phyloP scores from a whole-genome alignment of 37 sponge, comb jelly and placozoan genomes.

The Mnemiopsis leidyi region DNA sequence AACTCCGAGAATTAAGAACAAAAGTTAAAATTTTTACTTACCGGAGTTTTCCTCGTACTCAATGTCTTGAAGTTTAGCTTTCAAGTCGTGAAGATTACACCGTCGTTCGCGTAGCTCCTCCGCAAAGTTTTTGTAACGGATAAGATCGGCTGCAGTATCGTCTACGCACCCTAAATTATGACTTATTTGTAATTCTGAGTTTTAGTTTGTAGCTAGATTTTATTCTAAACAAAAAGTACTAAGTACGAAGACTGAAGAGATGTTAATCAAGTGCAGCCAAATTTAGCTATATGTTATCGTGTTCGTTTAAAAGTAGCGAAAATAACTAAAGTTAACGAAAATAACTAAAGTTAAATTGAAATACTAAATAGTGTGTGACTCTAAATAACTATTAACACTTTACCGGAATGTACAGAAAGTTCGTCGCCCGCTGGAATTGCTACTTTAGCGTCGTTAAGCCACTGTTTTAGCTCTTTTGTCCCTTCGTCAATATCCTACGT shows the following conservation, averaged over 20 bases:
- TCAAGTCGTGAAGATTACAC: conserved; percentile 56
- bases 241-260: no score
- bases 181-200: no score
- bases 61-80: conserved; percentile 44
- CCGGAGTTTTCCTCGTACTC: conserved; percentile 48
- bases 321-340: no score
- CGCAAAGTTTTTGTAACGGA: conserved; percentile 54
- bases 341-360: no score
- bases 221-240: no score
- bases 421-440: conserved; percentile 11
- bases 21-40: background rate
- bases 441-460: conserved; percentile 44
- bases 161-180: conserved; percentile 38
- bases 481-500: conserved; percentile 57
- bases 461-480: conserved; percentile 13
- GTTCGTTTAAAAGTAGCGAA: no score
- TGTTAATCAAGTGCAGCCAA: no score
- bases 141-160: conserved; percentile 63
- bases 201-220: no score
- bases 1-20: no score
- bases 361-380: no score
- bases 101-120: conserved; percentile 33
- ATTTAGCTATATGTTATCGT: no score
- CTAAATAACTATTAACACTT: background rate
- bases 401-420: conserved; percentile 55